Conservation (phyloP, 1,140 invertebrate genomes). For the Drosophila subobscura region DNA sequence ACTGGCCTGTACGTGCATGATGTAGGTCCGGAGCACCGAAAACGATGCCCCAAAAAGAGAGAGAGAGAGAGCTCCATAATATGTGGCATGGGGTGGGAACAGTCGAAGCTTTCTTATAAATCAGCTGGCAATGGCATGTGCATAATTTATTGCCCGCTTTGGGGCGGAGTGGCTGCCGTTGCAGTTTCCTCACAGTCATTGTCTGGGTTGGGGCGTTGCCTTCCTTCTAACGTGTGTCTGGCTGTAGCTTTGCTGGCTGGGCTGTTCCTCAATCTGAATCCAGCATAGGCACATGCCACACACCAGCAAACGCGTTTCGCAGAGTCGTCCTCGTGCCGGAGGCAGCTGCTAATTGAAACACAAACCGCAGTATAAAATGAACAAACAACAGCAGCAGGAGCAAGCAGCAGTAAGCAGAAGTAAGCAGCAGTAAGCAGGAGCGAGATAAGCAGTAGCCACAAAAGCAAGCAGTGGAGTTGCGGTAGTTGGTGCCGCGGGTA, state of each 20-base stretch:
- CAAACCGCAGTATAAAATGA: constrained; percentile 46
- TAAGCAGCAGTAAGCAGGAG: background rate
- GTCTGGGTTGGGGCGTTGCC: constrained; percentile 14
- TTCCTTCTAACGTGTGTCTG: background rate
- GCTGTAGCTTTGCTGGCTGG: constrained; percentile 6
- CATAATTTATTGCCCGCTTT: constrained; percentile 42
- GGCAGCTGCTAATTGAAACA: constrained; percentile 52
- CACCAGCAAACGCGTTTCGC: constrained; percentile 6
- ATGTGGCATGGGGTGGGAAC: background rate
- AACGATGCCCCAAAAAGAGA: constrained; percentile 2
- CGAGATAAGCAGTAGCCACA: background rate
- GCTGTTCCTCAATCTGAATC: constrained; percentile 21
- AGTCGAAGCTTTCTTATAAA: constrained; percentile 9
- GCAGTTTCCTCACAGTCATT: constrained; percentile 24
- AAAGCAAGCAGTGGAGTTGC: too few species aligned
- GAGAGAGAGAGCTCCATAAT: too few species aligned
- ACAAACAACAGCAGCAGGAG: constrained; percentile 18
- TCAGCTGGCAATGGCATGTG: constrained; percentile 11
- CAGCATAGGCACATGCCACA: constrained; percentile 18
- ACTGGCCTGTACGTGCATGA: too few species aligned
- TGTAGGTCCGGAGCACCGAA: background rate
- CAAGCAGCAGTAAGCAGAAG: background rate
- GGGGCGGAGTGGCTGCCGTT: constrained; percentile 22
- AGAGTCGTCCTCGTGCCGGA: too few species aligned
- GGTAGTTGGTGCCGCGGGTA: too few species aligned